Evolutionary conservation across 2,888 invertebrate genomes (phyloP), one percentile per base, ranked within the genome.

Genomic region (Drosophila antonietae): DNA sequence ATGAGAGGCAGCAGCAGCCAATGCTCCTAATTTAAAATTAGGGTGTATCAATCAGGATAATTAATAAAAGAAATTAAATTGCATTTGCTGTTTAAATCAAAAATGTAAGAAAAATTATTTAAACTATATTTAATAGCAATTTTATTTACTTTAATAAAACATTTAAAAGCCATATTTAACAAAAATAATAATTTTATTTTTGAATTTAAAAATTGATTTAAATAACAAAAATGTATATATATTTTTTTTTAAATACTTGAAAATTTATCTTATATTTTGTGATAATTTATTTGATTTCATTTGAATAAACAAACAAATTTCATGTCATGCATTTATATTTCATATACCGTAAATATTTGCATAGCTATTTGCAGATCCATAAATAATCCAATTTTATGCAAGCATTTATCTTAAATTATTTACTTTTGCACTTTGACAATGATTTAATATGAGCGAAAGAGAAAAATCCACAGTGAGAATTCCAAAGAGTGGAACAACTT

Each of bases 1-100:
- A 80, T 73, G 51, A 39, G 51, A 39, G 49, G 47, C 31, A 33
- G 23, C 31, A 49, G 14, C 3, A n/a, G 28, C 2, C 20, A 51
- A 68, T 59, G 14, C 47, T 33, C 31, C 20, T 12, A 18, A 55
- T 49, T 10, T 52, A 31, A 47, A 65, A 66, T 49, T 66, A 72
- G 63, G 55, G 53, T 66, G 62, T 47, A 59, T 15, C 64, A 75
- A 35, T 31, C 7, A 7, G 8, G 28, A 3, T 15, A 15, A 6
- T 46, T 1, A 23, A 23, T 46, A 4, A 44, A 15, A 47, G 3
- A 46, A 7, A 7, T 23, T 7, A 44, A 44, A 23, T 10, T 43
- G 5, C 39, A 2, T 8, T 41, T 8, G 20, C 2, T 10, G 3
- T 5, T 0, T 1, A 37, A 37, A 37, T 4, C 14, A 14, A 14